These are phyloP conservation scores for Drosophila tripunctata DNA, from an alignment of 2,888 invertebrate species.

Conservation along the genomic window DNA sequence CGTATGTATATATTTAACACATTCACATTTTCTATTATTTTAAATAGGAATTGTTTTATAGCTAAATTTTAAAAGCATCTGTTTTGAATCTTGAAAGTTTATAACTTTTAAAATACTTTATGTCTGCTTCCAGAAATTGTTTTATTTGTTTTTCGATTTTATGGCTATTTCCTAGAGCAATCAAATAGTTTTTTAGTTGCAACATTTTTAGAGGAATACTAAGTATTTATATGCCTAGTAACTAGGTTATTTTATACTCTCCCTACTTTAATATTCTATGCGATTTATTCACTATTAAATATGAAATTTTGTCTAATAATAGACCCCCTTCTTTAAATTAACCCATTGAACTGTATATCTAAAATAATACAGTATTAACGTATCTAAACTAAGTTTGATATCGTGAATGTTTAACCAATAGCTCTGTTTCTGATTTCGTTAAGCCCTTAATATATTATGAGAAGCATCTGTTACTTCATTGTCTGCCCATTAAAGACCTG, in stretches of 20 bases:
- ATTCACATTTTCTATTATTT: too few species aligned
- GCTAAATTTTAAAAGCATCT: neutral
- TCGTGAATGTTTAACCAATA: too few species aligned
- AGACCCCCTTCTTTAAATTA: too few species aligned
- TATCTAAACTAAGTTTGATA: neutral
- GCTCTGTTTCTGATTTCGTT: neutral
- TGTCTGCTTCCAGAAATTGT: neutral
- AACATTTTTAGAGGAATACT: neutral
- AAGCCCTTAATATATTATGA: neutral
- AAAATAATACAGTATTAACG: neutral
- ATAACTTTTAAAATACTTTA: neutral
- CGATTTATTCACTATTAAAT: neutral
- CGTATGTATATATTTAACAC: too few species aligned
- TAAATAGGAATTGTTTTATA: neutral
- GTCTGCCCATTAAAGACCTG: constrained; percentile 37
- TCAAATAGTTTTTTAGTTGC: constrained; percentile 3
- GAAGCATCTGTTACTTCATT: constrained; percentile 23
- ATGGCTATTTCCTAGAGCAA: neutral
- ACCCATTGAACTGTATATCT: neutral
- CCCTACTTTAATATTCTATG: neutral
- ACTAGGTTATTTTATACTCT: neutral
- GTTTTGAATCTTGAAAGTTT: neutral
- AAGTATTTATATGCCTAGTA: neutral
- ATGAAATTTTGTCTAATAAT: too few species aligned
- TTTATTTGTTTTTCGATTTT: constrained; percentile 3